Evolutionary conservation across 2,888 invertebrate genomes (phyloP).

Genomic region (Ophioninae sp.): DNA sequence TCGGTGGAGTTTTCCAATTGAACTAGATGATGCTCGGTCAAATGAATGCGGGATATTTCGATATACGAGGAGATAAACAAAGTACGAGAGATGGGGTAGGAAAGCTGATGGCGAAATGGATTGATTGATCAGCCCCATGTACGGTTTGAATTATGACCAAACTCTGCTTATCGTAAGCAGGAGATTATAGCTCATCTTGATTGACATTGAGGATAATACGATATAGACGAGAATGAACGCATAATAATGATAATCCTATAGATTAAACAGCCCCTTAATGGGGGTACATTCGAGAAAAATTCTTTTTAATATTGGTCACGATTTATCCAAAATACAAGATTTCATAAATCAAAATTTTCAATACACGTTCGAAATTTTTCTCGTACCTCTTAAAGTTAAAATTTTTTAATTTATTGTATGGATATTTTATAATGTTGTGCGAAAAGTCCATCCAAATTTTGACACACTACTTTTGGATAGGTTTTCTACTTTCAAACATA

Average conservation of each 20-base stretch:
- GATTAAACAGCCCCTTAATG: conserved; percentile 9
- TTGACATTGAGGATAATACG: conserved; percentile 57
- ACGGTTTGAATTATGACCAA: conserved; percentile 43
- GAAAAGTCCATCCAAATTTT: too few relatives aligned
- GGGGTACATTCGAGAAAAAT: too few relatives aligned
- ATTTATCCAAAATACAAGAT: too few relatives aligned
- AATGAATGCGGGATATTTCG: conserved; percentile 13
- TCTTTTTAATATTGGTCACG: too few relatives aligned
- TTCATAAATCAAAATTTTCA: too few relatives aligned
- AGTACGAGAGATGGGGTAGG: neutral
- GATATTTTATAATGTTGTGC: too few relatives aligned
- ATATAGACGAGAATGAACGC: conserved; percentile 42
- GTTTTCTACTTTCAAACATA: too few relatives aligned
- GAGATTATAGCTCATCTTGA: conserved; percentile 41
- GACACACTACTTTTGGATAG: too few relatives aligned
- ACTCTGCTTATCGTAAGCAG: conserved; percentile 45
- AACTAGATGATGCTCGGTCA: neutral
- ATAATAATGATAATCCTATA: conserved; percentile 35
- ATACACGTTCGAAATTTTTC: too few relatives aligned
- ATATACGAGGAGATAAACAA: conserved; percentile 7
- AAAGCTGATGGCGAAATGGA: neutral
- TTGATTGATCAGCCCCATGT: conserved; percentile 41
- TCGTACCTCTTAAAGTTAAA: too few relatives aligned
- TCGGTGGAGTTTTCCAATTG: neutral
- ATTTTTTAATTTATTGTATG: too few relatives aligned